Percentiles rank a stretch among this genome's conserved stretches.
Evolutionary conservation across 2,888 invertebrate species (phyloP).

Genomic region (Liopterus haemorrhoidalis): DNA sequence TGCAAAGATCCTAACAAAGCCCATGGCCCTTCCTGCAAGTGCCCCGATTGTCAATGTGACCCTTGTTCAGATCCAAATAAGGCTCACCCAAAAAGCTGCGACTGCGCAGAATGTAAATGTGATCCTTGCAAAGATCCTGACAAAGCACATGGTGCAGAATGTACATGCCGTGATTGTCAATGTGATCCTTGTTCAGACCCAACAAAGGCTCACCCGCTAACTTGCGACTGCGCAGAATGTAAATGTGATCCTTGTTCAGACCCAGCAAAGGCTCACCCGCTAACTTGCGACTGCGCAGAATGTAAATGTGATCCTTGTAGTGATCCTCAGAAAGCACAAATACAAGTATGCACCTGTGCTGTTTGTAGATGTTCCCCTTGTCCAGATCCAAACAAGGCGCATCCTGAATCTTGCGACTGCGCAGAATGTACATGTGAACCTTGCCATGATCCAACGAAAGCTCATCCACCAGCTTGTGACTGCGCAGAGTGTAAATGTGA

Average conservation of each 20-base stretch:
- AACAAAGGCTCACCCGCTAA: conserved; percentile 19
- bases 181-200: conserved; percentile 17
- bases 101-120: conserved; percentile 15
- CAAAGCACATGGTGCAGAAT: not conserved
- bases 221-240: conserved; percentile 24
- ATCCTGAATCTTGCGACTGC: conserved; percentile 17
- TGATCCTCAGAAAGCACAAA: not conserved
- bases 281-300: conserved; percentile 11
- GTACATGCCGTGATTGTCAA: conserved; percentile 8
- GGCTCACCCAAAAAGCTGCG: conserved; percentile 10
- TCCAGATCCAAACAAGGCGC: not conserved
- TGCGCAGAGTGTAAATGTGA: conserved; percentile 28
- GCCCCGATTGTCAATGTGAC: conserved; percentile 12
- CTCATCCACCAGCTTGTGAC: conserved; percentile 27
- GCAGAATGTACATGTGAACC: conserved; percentile 17
- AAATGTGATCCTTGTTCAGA: conserved; percentile 18
- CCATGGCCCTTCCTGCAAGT: conserved; percentile 15
- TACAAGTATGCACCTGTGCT: conserved; percentile 14
- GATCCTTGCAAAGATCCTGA: conserved; percentile 13
- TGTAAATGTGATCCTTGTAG: conserved; percentile 8
- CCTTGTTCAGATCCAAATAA: conserved; percentile 4
- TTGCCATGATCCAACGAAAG: conserved; percentile 8
- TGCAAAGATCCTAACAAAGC: conserved; percentile 11
- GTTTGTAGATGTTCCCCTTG: conserved; percentile 11
- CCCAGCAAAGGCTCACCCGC: not conserved